A percentile compares a stretch with the other conserved stretches of the same genome.
phyloP scores from a whole-genome alignment of 30 jellyfish, hydroid and myxozoan genomes.

The Mastigias papua region DNA sequence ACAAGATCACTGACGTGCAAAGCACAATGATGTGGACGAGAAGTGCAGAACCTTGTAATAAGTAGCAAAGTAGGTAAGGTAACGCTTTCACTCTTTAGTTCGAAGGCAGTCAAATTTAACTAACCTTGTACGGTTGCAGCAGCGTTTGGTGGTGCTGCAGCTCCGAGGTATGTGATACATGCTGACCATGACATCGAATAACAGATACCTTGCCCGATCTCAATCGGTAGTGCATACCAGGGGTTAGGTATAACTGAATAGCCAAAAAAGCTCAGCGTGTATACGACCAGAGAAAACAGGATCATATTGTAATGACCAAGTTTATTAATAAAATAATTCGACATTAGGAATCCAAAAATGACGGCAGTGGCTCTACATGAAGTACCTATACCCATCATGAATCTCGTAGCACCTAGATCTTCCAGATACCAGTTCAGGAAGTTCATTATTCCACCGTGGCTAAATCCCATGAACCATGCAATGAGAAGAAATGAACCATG shows the following conservation, averaged over 20 bases:
- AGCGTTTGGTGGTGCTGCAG: constrained; percentile 91
- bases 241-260: constrained; percentile 89
- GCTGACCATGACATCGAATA: constrained; percentile 99
- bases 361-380: constrained; percentile 86
- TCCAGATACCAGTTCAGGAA: constrained; percentile 98
- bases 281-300: constrained; percentile 82
- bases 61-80: too few relatives aligned
- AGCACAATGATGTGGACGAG: too few relatives aligned
- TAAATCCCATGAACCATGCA: constrained; percentile 97
- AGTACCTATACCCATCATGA: constrained; percentile 99
- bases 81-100: too few relatives aligned
- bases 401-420: constrained; percentile 97
- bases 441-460: constrained; percentile 99
- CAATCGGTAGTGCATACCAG: constrained; percentile 99
- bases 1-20: too few relatives aligned
- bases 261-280: constrained; percentile 90
- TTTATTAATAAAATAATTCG: constrained; percentile 77
- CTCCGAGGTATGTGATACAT: constrained; percentile 96
- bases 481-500: constrained; percentile 84
- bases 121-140: constrained; percentile 99
- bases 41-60: too few relatives aligned
- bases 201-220: constrained; percentile 90
- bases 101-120: background rate
- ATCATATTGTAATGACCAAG: constrained; percentile 87
- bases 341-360: constrained; percentile 80